Conservation (phyloP, 2,113 vertebrate genomes). For the Oreochromis spilurus region DNA sequence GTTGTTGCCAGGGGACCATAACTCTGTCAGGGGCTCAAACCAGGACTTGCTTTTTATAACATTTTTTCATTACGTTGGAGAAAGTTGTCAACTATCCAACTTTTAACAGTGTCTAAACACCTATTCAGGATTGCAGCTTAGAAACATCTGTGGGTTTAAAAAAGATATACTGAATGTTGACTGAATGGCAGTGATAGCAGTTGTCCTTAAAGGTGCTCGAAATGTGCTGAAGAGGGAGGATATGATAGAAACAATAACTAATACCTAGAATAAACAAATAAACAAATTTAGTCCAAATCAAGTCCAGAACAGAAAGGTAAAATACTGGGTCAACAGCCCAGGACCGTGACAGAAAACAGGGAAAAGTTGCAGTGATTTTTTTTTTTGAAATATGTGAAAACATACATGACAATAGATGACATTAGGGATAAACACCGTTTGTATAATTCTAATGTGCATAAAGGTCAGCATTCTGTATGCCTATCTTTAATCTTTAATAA, state of each 20-base stretch:
- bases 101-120: not conserved
- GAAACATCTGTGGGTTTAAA: not conserved
- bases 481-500: not conserved
- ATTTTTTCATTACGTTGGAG: not conserved
- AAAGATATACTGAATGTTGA: fast-evolving
- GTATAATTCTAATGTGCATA: not conserved
- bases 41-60: not conserved
- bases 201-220: fast-evolving
- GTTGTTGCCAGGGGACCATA: not conserved
- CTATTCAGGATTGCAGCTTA: not conserved
- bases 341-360: not conserved
- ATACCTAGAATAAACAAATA: not conserved
- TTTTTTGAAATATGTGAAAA: not conserved
- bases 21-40: not conserved
- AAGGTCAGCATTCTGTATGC: not conserved
- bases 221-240: not conserved
- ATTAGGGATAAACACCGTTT: not conserved
- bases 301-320: too few relatives aligned
- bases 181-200: not conserved
- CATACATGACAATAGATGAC: fast-evolving
- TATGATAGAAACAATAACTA: not conserved
- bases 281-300: not conserved
- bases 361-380: not conserved
- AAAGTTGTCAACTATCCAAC: not conserved
- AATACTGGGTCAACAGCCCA: too few relatives aligned